A percentile compares a stretch with the other conserved stretches of the same genome.
Conservation (phyloP, 1,140 invertebrate species). For the Lordiphosa mommai region DNA sequence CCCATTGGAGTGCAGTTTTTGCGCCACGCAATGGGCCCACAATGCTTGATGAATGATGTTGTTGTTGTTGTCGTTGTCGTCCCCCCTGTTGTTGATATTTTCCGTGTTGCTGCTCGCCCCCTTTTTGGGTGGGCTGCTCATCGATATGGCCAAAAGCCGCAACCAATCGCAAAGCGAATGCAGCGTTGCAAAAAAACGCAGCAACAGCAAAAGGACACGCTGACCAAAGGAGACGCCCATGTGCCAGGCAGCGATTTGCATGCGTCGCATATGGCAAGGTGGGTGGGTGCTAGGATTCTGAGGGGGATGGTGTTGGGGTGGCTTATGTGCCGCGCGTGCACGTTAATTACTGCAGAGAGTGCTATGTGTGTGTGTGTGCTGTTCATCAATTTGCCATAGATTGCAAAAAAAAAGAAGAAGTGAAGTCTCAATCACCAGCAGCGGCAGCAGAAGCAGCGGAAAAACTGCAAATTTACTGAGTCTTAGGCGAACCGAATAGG, state of each 20-base stretch:
- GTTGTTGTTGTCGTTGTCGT: background rate
- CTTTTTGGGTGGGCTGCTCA: constrained; percentile 22
- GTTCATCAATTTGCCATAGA: constrained; percentile 74
- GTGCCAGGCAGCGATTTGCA: constrained; percentile 62
- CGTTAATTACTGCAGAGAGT: constrained; percentile 67
- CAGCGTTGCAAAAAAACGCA: constrained; percentile 72
- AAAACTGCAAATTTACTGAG: too few species aligned
- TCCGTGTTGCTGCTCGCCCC: background rate
- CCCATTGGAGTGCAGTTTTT: constrained; percentile 24
- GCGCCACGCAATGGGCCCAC: constrained; percentile 19
- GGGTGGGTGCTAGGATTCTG: background rate
- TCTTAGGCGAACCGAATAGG: constrained; percentile 1
- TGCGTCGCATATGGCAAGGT: constrained; percentile 40
- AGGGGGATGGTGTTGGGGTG: constrained; percentile 12
- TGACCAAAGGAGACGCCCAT: constrained; percentile 58
- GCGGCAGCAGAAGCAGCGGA: background rate
- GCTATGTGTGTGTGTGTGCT: constrained; percentile 28
- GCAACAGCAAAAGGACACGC: constrained; percentile 36
- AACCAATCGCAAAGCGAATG: constrained; percentile 69
- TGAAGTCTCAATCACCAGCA: constrained; percentile 65
- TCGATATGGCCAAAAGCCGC: constrained; percentile 52
- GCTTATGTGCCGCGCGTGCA: constrained; percentile 71
- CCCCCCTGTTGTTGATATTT: background rate
- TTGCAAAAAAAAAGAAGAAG: constrained; percentile 56
- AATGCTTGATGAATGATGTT: constrained; percentile 28